phyloP scores from a whole-genome alignment of 1,140 invertebrate genomes.

The Diplogasteroides magnus region DNA sequence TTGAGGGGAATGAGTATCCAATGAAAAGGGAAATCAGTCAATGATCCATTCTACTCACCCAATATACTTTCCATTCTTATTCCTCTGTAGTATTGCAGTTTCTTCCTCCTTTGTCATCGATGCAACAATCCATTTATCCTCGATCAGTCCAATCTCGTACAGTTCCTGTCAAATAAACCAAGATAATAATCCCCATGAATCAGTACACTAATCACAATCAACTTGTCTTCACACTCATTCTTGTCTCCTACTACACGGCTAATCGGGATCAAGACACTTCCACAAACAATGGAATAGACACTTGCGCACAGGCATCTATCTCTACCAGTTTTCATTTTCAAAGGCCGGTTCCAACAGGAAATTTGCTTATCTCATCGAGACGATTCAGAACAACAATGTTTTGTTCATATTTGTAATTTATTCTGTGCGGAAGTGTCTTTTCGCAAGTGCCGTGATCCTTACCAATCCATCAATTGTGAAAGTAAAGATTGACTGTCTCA shows the following conservation, averaged over 20 bases:
- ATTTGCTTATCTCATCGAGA: too few species aligned
- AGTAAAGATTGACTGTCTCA: too few species aligned
- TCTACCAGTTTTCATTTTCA: too few species aligned
- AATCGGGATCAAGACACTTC: too few species aligned
- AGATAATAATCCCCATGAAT: constrained; percentile 1
- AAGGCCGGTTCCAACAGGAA: too few species aligned
- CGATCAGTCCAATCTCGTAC: not conserved
- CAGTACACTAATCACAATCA: not conserved
- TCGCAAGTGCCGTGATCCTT: too few species aligned
- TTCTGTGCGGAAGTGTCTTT: too few species aligned
- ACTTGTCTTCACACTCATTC: not conserved
- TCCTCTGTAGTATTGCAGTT: not conserved
- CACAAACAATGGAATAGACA: too few species aligned
- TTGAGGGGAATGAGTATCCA: not conserved
- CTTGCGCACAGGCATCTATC: too few species aligned
- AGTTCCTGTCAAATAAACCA: not conserved
- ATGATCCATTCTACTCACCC: not conserved
- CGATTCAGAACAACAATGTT: too few species aligned
- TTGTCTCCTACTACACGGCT: not conserved
- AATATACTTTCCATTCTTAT: not conserved
- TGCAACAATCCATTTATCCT: not conserved
- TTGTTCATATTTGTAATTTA: too few species aligned
- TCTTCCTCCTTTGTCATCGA: not conserved
- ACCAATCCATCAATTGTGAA: too few species aligned
- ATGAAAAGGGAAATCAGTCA: not conserved